phyloP scores from a whole-genome alignment of 2,888 invertebrate species.

The Temnothorax unifasciatus region DNA sequence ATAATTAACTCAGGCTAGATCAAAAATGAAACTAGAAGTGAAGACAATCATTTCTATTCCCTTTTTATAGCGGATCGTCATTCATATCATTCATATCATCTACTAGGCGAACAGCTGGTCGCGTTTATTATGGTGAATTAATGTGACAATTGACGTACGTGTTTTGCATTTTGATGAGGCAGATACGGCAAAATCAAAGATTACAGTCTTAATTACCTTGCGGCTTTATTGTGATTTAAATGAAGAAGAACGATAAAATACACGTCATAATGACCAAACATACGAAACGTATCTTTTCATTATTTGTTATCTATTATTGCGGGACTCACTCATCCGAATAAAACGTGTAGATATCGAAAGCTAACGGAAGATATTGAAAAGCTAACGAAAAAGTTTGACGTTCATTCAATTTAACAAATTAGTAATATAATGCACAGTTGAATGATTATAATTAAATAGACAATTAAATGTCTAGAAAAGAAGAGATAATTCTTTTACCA shows the following conservation, averaged over 20 bases:
- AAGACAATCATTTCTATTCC: background rate
- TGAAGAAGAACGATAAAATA: slow-evolving; percentile 7
- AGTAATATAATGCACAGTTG: background rate
- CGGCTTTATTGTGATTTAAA: background rate
- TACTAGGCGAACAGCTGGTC: background rate
- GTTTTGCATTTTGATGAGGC: slow-evolving; percentile 2
- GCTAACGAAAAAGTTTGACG: background rate
- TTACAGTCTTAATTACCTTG: background rate
- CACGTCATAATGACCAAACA: slow-evolving; percentile 8
- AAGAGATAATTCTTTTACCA: background rate
- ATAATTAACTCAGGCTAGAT: background rate
- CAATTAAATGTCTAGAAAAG: background rate
- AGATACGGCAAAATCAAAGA: background rate
- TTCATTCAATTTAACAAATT: background rate
- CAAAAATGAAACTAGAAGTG: background rate
- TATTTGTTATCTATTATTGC: background rate
- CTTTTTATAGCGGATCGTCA: slow-evolving; percentile 47
- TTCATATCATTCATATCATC: background rate
- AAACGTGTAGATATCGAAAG: background rate
- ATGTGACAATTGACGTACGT: background rate
- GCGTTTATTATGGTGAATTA: slow-evolving; percentile 2
- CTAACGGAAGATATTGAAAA: background rate
- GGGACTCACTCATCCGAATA: background rate
- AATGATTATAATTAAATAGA: background rate
- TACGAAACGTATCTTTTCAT: background rate